Base-by-base conservation (phyloP, 2,888 invertebrate genomes). In the Cancer borealis region DNA sequence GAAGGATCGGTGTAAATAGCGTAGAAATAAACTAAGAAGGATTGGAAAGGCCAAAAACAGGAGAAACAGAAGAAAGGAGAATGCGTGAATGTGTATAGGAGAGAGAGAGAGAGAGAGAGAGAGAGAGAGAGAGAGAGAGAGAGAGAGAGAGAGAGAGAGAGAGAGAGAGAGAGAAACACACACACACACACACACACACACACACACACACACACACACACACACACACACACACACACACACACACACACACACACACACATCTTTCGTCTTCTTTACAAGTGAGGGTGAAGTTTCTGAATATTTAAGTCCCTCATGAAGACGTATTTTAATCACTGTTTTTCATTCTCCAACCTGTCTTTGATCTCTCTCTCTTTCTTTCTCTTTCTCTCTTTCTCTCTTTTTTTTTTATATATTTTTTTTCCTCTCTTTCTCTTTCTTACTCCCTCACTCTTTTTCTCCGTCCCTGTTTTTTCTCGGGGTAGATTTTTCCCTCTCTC, bases 61-160 rank as follows among this genome's bases (percentile, higher is more conserved):
- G 8, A 54, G 3, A 3, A 54, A 54, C 1, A 54, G 3, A 12
- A 54, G 8, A 54, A 14, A 12, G 54, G 54, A 8, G 54, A 12
- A 54, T 39, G 39, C 39, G 1, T 10, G 54, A 54, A 54, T 1
- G 39, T 39, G 39, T 39, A 39, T 39, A 39, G 39, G 39, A 39
- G 39, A 39, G 39, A n/a, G n/a, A n/a, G n/a, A n/a, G n/a, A n/a
- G n/a, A n/a, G n/a, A n/a, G 54, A n/a, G n/a, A 21, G 21, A 3
- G 17, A 17, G 6, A 66, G 66, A 3, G 17, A 17, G 10, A 66
- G n/a, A 14, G 30, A 30, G 26, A 79, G 79, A 3, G 30, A 30
- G 30, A 79, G 79, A 79, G 79, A 79, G 79, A 79, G 79, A 79
- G 79, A 79, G 79, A 79, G 79, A 79, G 79, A 79, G 79, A 79